phyloP scores from a whole-genome alignment of 2,888 invertebrate genomes.

The Philhelius pedissequus region DNA sequence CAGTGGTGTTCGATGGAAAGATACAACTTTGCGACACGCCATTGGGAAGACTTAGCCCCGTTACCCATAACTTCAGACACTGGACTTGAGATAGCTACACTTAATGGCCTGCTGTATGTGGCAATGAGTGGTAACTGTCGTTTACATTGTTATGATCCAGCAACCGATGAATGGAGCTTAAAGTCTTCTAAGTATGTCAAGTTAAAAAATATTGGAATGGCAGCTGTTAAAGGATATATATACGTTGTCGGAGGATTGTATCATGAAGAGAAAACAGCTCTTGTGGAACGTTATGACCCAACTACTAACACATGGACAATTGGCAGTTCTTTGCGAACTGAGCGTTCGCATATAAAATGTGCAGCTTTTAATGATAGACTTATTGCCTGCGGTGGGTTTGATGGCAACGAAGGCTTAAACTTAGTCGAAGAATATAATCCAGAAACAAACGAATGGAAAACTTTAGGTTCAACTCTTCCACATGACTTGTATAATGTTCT shows the following conservation, averaged over 20 bases:
- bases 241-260: slow-evolving; percentile 11
- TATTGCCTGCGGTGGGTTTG: slow-evolving; percentile 6
- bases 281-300: slow-evolving; percentile 31
- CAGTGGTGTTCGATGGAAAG: slow-evolving; percentile 17
- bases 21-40: slow-evolving; percentile 5
- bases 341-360: not conserved
- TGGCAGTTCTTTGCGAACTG: not conserved
- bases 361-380: not conserved
- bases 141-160: slow-evolving; percentile 16
- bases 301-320: slow-evolving; percentile 6
- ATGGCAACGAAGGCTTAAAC: not conserved
- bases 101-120: slow-evolving; percentile 11
- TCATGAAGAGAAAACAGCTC: not conserved
- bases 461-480: not conserved
- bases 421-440: slow-evolving; percentile 16
- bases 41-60: not conserved
- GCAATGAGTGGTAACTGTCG: not conserved
- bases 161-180: slow-evolving; percentile 2
- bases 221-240: slow-evolving; percentile 1
- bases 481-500: slow-evolving; percentile 14
- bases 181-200: slow-evolving; percentile 10
- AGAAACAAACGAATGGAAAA: slow-evolving; percentile 4
- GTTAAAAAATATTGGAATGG: slow-evolving; percentile 7
- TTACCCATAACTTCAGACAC: not conserved
- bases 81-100: not conserved